Conservation (phyloP, 2,888 invertebrate genomes). For the Pyralis farinalis region DNA sequence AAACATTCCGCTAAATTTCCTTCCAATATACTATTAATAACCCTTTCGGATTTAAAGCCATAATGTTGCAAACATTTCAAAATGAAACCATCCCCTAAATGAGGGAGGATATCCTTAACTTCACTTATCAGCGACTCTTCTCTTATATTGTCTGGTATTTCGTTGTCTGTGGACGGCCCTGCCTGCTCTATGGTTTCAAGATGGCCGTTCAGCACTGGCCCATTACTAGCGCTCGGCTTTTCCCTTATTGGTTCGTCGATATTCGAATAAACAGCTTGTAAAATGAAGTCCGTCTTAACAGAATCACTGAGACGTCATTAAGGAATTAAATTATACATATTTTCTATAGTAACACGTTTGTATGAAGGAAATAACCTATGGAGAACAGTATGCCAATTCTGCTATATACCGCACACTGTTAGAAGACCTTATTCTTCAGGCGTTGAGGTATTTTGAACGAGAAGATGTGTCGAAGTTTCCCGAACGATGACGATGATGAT, state of each 20-base stretch:
- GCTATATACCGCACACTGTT: too few relatives aligned
- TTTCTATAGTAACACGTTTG: too few relatives aligned
- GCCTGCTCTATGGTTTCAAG: constrained; percentile 30
- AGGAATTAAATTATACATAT: constrained; percentile 20
- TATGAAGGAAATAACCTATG: too few relatives aligned
- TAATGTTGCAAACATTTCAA: constrained; percentile 89
- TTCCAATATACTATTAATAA: constrained; percentile 92
- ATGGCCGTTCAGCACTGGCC: constrained; percentile 43
- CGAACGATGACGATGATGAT: too few relatives aligned
- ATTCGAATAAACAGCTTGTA: constrained; percentile 74
- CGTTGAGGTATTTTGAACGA: too few relatives aligned
- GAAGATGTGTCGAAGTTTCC: too few relatives aligned
- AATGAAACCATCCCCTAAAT: constrained; percentile 89
- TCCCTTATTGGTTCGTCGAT: constrained; percentile 60
- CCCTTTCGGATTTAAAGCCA: constrained; percentile 86
- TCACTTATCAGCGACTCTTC: constrained; percentile 79
- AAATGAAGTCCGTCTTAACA: constrained; percentile 77
- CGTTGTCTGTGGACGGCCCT: constrained; percentile 37
- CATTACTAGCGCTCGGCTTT: constrained; percentile 14
- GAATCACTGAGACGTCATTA: constrained; percentile 59
- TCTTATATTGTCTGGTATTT: constrained; percentile 65
- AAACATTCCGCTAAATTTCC: constrained; percentile 73
- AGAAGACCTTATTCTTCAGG: too few relatives aligned
- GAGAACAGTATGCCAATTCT: too few relatives aligned
- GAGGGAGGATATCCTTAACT: constrained; percentile 89